Base-by-base conservation (phyloP, 2,888 invertebrate species). In the Habrosyne pyritoides region DNA sequence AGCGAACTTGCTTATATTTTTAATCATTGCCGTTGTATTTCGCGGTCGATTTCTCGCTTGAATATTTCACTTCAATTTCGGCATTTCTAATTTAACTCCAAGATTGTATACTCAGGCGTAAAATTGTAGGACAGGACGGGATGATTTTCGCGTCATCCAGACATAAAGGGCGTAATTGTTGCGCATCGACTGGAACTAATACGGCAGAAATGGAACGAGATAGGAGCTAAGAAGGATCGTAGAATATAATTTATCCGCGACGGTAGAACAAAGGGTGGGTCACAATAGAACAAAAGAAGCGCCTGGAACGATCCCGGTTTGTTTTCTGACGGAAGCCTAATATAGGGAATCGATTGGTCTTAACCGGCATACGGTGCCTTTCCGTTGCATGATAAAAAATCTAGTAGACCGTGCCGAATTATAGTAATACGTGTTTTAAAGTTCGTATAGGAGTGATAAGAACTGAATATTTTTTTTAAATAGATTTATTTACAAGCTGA, bases 111-210 rank as follows among this genome's bases (percentile, higher is more conserved):
- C 74, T 83, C 86, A 79, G 79, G 86, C 90, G 88, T 91, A 81
- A 91, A 92, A 90, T 91, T 90, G 84, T 85, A 77, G 82, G 83
- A 79, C 79, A 85, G 76, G 84, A 79, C 85, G 79, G 76, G 84
- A 87, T 89, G 88, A 91, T 91, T 90, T 91, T 90, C 87, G 87
- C 91, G 86, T 89, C 91, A 91, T 89, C 86, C 87, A 85, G 83
- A 86, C 81, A 90, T 89, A 91, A 91, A 90, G 86, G 83, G 79
- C 80, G 86, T 91, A 92, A 92, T 91, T 91, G 91, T 91, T 91
- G 87, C 88, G 86, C 90, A 91, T 88, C 86, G 87, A 78, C 84
- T 90, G 91, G 90, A 91, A 92, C 91, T 91, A 92, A 92, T 89
- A 87, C 87, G 91, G 81, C 80, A 87, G 88, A 90, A 91, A 92